These are phyloP conservation scores for Nasonovia ribisnigri DNA, from an alignment of 2,888 invertebrate genomes.

Conservation along the genomic window DNA sequence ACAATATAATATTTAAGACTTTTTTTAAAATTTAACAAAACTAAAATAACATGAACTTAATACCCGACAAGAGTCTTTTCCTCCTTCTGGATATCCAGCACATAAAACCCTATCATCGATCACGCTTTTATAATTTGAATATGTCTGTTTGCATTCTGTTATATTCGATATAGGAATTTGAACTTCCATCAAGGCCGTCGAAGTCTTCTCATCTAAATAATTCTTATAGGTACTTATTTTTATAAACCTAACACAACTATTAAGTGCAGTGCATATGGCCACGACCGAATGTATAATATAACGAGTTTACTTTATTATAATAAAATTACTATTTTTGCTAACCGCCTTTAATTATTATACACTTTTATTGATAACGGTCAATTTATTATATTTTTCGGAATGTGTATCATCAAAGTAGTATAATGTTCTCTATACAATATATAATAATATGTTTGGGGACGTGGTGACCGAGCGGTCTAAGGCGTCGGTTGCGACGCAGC, in stretches of 20 bases:
- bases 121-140: not conserved
- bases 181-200: not conserved
- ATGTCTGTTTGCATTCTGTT: conserved; percentile 26
- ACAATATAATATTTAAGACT: not conserved
- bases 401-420: not conserved
- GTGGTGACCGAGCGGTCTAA: no score
- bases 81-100: conserved; percentile 47
- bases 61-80: conserved; percentile 64
- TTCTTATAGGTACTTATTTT: not conserved
- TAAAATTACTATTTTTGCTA: not conserved
- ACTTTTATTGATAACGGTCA: not conserved
- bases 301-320: not conserved
- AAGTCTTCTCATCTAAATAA: not conserved
- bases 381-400: not conserved
- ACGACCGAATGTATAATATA: not conserved
- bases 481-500: no score
- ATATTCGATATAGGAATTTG: not conserved
- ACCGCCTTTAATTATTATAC: not conserved
- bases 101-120: conserved; percentile 61
- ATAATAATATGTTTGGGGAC: no score
- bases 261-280: not conserved
- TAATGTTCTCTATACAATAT: not conserved
- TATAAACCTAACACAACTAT: not conserved
- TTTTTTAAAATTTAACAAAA: no score
- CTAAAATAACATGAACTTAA: not conserved